Evolutionary conservation across 2,113 vertebrate species (phyloP).

Genomic region (Canis aureus): DNA sequence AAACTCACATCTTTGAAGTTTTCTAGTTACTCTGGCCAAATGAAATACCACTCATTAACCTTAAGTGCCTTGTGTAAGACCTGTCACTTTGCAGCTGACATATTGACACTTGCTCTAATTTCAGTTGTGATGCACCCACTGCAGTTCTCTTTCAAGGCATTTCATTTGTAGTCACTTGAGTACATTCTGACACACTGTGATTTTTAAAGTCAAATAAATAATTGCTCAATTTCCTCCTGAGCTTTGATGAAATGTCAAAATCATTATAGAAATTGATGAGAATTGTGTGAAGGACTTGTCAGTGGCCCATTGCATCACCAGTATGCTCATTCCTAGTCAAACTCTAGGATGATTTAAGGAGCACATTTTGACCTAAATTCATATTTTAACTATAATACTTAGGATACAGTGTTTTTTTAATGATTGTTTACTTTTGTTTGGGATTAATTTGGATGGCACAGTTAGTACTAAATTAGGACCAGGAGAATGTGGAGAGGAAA

Average conservation of each 20-base stretch:
- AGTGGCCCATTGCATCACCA: slow-evolving; percentile 1
- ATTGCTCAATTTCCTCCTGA: slow-evolving; percentile 58
- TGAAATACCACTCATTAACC: slow-evolving; percentile 72
- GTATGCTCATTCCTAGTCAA: not conserved
- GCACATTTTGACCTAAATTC: slow-evolving; percentile 21
- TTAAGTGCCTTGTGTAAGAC: not conserved
- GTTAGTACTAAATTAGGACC: slow-evolving; percentile 32
- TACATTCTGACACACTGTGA: slow-evolving; percentile 65
- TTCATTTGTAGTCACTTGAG: slow-evolving; percentile 59
- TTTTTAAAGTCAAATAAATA: slow-evolving; percentile 79
- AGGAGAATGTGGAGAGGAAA: not conserved
- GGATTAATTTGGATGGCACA: slow-evolving; percentile 61
- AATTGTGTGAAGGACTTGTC: slow-evolving; percentile 46
- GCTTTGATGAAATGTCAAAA: slow-evolving; percentile 77
- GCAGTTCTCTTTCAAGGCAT: slow-evolving; percentile 48
- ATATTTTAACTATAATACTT: slow-evolving; percentile 43
- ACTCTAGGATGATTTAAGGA: slow-evolving; percentile 34
- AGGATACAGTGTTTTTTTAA: slow-evolving; percentile 15
- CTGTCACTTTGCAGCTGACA: slow-evolving; percentile 60
- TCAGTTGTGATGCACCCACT: not conserved
- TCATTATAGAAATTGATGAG: slow-evolving; percentile 45
- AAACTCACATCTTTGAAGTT: not conserved
- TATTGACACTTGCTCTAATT: slow-evolving; percentile 56
- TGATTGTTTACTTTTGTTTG: slow-evolving; percentile 51
- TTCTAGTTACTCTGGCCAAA: slow-evolving; percentile 55